Evolutionary conservation across 37 sponge, comb jelly and placozoan genomes (phyloP), one percentile per base, ranked within the genome.

Genomic region (Cliona cf. orientalis): DNA sequence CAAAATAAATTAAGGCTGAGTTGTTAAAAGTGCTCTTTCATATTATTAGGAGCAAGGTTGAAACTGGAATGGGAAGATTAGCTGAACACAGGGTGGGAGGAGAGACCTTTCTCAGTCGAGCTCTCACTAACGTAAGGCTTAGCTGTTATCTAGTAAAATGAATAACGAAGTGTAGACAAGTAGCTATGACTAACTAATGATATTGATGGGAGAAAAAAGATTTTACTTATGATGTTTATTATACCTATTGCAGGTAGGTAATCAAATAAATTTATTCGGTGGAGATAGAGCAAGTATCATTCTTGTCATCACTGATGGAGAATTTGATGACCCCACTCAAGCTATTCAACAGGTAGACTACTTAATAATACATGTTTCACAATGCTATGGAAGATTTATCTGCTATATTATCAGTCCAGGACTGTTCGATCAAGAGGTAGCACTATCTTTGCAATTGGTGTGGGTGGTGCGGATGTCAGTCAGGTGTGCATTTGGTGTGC

Each of bases 401-500:
- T n/a, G n/a, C n/a, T n/a, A n/a, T n/a, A n/a, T 38, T 69, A 22
- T 4, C 42, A 69, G 70, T 37, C 70, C 35, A 9, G 6, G 29
- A 5, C 9, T 34, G 22, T 21, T 69, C 34, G 70, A 22, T 19
- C 22, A 5, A 69, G 35, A 69, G 70, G 70, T 12, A 41, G 21
- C 12, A 38, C 70, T 37, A 69, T 69, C 7, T 69, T 69, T 69
- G 70, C 39, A 37, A 69, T 69, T 38, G 70, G 70, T 5, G 35
- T 69, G 29, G 70, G 42, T 69, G 5, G 5, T 22, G 39, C 19
- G 14, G 35, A 69, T 19, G 14, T 12, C 6, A 5, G 4, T 19
- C 70, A 69, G 39, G 70, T 69, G 35, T n/a, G n/a, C n/a, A n/a
- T n/a, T n/a, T n/a, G n/a, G n/a, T n/a, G n/a, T n/a, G n/a, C n/a